A percentile compares a stretch with the other conserved stretches of the same genome.
These are phyloP conservation scores for Antennarius maculatus DNA, from an alignment of 2,797 vertebrate species.

Conservation along the genomic window DNA sequence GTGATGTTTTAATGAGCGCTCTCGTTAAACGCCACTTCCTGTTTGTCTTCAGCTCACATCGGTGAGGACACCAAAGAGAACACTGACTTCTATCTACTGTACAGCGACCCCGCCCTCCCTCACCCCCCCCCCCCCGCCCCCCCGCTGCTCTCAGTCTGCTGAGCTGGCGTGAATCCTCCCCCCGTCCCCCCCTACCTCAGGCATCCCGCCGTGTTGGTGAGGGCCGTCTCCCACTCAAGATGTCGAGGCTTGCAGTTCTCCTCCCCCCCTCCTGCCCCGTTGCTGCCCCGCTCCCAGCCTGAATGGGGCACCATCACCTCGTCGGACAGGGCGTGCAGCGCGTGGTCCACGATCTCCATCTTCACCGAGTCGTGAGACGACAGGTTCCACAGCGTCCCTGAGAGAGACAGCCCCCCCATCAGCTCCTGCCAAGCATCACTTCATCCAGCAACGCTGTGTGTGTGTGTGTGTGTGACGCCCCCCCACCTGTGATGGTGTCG, in stretches of 20 bases:
- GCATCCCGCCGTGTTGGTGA: constrained; percentile 96
- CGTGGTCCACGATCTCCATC: constrained; percentile 97
- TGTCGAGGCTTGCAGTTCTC: constrained; percentile 93
- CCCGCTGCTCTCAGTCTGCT: constrained; percentile 38
- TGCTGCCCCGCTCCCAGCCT: constrained; percentile 89
- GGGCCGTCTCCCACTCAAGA: constrained; percentile 93
- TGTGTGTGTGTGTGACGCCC: neutral
- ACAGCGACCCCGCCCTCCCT: constrained; percentile 13
- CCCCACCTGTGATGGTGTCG: constrained; percentile 91
- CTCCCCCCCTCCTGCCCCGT: constrained; percentile 79
- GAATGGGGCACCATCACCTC: constrained; percentile 94
- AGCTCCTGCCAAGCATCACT: neutral
- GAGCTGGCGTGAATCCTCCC: constrained; percentile 16
- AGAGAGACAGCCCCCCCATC: neutral
- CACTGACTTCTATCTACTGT: constrained; percentile 1
- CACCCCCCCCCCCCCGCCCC: constrained; percentile 30
- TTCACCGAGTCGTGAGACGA: constrained; percentile 96
- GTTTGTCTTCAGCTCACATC: neutral
- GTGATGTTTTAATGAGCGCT: neutral
- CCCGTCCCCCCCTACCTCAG: constrained; percentile 83
- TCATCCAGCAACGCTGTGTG: neutral
- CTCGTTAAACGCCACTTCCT: neutral
- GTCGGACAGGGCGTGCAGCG: constrained; percentile 89
- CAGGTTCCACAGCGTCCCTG: constrained; percentile 96
- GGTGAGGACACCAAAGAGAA: no score